Evolutionary conservation across 2,888 invertebrate species (phyloP).

Genomic region (Melanargia galathea): DNA sequence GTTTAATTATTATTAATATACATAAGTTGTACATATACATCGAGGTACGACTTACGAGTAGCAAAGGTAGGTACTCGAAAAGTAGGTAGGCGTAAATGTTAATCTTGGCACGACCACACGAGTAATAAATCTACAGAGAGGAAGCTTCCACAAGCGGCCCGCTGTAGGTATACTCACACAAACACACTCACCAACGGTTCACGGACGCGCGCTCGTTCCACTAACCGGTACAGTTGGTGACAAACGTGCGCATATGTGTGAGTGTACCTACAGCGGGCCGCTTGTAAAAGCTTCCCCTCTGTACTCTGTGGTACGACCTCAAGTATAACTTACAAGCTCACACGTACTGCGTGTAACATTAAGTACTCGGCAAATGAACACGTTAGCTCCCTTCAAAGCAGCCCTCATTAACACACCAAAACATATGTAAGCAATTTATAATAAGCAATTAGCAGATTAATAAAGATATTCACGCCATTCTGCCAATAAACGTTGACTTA

Average conservation of each 20-base stretch:
- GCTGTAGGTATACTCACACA: too few species aligned
- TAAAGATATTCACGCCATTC: slow-evolving; percentile 72
- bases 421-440: slow-evolving; percentile 64
- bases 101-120: slow-evolving; percentile 21
- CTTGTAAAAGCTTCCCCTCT: too few species aligned
- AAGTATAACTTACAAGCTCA: slow-evolving; percentile 27
- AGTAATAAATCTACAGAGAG: too few species aligned
- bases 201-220: too few species aligned
- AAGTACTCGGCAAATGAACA: slow-evolving; percentile 28
- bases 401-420: slow-evolving; percentile 64
- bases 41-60: background rate
- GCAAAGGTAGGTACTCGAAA: background rate
- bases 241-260: too few species aligned
- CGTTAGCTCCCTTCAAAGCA: slow-evolving; percentile 59
- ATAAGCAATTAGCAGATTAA: slow-evolving; percentile 80
- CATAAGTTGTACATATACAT: background rate
- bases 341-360: slow-evolving; percentile 31
- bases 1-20: background rate
- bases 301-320: slow-evolving; percentile 21
- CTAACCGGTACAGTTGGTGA: too few species aligned
- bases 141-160: too few species aligned
- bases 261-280: too few species aligned
- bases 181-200: too few species aligned
- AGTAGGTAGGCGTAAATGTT: slow-evolving; percentile 18
- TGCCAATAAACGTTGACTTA: slow-evolving; percentile 68